Evolutionary conservation across 1,140 invertebrate species (phyloP).

Genomic region (Agrilus planipennis): DNA sequence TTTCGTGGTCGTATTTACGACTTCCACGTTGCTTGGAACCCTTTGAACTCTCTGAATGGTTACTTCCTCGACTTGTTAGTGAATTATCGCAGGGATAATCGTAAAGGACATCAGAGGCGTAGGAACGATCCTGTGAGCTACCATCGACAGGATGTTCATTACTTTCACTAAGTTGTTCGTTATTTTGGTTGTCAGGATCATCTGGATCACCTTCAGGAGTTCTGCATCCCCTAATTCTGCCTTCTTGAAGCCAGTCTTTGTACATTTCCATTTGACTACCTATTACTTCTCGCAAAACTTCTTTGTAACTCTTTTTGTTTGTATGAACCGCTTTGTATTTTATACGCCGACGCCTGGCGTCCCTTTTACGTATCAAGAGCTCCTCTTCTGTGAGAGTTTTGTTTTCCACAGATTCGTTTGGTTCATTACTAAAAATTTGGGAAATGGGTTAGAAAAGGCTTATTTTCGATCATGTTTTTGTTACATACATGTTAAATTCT

Average conservation of each 20-base stretch:
- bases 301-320: conserved; percentile 47
- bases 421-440: background rate
- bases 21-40: too few relatives aligned
- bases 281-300: conserved; percentile 51
- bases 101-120: conserved; percentile 2
- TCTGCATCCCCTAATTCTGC: background rate
- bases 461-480: background rate
- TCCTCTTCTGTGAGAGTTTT: conserved; percentile 32
- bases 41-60: conserved; percentile 12
- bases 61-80: conserved; percentile 12
- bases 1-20: too few relatives aligned
- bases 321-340: conserved; percentile 51
- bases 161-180: background rate
- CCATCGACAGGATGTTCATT: conserved; percentile 2
- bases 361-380: conserved; percentile 43
- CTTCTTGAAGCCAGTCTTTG: conserved; percentile 17
- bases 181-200: background rate
- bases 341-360: conserved; percentile 47
- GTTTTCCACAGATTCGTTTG: background rate
- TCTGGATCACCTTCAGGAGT: background rate
- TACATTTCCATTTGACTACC: conserved; percentile 39
- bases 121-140: background rate
- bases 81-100: conserved; percentile 10
- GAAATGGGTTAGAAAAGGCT: background rate
- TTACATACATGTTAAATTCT: conserved; percentile 30